Evolutionary conservation across 2,113 vertebrate genomes (phyloP).

Genomic region (Protobothrops flavoviridis): DNA sequence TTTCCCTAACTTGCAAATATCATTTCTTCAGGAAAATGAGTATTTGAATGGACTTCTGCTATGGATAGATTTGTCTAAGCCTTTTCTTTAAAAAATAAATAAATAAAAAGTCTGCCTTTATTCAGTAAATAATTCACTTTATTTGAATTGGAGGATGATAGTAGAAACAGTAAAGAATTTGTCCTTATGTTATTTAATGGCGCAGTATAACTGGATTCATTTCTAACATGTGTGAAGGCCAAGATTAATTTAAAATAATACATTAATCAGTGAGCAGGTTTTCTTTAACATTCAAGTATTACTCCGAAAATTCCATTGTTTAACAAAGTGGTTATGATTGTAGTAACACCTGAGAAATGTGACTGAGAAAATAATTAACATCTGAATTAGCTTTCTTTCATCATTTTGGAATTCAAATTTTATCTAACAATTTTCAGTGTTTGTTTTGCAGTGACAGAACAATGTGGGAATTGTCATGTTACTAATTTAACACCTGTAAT

Average conservation of each 20-base stretch:
- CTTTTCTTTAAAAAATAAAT: not conserved
- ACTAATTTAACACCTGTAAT: slow-evolving; percentile 43
- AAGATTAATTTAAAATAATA: slow-evolving; percentile 15
- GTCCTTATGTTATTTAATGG: not conserved
- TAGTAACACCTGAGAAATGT: not conserved
- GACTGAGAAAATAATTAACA: not conserved
- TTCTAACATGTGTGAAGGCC: slow-evolving; percentile 20
- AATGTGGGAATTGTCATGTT: slow-evolving; percentile 30
- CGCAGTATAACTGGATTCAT: not conserved
- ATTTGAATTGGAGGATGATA: not conserved
- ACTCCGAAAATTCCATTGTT: not conserved
- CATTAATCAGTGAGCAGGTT: not conserved
- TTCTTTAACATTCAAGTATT: not conserved
- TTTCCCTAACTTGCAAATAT: not conserved
- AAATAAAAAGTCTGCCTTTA: not conserved
- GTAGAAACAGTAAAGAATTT: not conserved
- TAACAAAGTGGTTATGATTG: not conserved
- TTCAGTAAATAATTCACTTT: not conserved
- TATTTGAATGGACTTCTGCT: not conserved
- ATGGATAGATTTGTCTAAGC: not conserved
- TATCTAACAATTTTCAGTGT: slow-evolving; percentile 10
- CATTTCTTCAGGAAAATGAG: not conserved
- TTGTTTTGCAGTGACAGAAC: slow-evolving; percentile 14
- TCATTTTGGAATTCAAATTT: not conserved
- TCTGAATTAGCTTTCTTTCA: not conserved